Evolutionary conservation across 37 sponge, comb jelly and placozoan species (phyloP), one percentile per base, ranked within the genome.

Genomic region (Dysidea cf. avara): DNA sequence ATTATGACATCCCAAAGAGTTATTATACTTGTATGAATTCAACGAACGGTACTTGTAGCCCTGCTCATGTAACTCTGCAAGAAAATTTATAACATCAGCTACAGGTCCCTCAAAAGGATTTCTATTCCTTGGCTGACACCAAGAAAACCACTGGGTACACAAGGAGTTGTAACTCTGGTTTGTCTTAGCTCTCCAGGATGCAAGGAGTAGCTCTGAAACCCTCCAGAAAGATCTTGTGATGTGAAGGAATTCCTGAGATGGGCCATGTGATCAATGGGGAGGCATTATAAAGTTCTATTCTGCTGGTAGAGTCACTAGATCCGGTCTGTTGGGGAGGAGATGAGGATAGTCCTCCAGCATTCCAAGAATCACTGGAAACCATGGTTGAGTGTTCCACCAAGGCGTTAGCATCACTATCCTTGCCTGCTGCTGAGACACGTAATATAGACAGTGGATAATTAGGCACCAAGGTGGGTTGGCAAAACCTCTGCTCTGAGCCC

Each of bases 381-480:
- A 72, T 4, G 25, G 7, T 30, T 72, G 74, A n/a, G n/a, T n/a
- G n/a, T n/a, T 21, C 74, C 74, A 72, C n/a, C n/a, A 43, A 3
- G 74, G 74, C 17, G 61, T 37, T 16, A 53, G 33, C 6, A 40
- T 31, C 9, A 46, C 69, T 49, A 25, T 28, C 52, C 7, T 12
- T 12, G n/a, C 66, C 40, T 31, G 13, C 37, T 64, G 24, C 40
- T 16, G 24, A 7, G 7, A 11, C 20, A 30, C 11, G 7, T 64
- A 22, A 11, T 64, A 7, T 39, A 64, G 66, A 36, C 66, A 64
- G 9, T 7, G 16, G 11, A 22, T 22, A 24, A 68, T 29, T 12
- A 68, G 53, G 7, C 9, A 6, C 40, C 40, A 49, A 5, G 69
- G 69, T 21, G 69, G 69, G 69, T 49, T 28, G 21, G 22, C 29